Conservation (phyloP, 2,797 vertebrate genomes). For the Artibeus lituratus region DNA sequence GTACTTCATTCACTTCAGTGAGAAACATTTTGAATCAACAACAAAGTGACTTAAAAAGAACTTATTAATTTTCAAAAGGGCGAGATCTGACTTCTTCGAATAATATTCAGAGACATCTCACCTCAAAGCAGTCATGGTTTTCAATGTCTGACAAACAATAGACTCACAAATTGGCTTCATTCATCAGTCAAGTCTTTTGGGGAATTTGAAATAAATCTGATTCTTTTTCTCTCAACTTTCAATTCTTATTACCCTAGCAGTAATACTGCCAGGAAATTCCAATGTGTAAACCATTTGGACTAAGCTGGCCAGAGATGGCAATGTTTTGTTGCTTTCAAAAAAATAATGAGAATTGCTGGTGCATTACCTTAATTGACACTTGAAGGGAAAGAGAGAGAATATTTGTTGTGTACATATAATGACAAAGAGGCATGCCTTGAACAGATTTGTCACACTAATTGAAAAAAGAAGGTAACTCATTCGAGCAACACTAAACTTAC, state of each 20-base stretch:
- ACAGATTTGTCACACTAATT: background rate
- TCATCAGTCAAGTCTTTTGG: background rate
- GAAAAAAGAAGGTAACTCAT: background rate
- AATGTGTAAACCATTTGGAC: background rate
- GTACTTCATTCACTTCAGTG: background rate
- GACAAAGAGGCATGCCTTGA: background rate
- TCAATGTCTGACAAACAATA: background rate
- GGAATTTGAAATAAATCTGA: slow-evolving; percentile 12
- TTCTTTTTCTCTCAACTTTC: background rate
- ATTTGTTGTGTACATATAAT: background rate
- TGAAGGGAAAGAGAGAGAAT: background rate
- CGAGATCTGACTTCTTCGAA: background rate
- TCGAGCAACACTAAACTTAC: background rate
- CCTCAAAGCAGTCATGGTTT: background rate
- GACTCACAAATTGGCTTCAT: background rate
- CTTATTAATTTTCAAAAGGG: background rate
- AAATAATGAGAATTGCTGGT: background rate
- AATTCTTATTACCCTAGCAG: background rate
- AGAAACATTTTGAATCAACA: slow-evolving; percentile 1
- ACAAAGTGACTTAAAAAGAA: background rate
- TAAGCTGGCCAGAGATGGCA: background rate
- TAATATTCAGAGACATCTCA: background rate
- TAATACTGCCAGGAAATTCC: background rate
- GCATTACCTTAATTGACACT: background rate
- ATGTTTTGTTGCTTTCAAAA: background rate